Percentiles rank a stretch among this genome's conserved stretches.
phyloP scores from a whole-genome alignment of 1,140 invertebrate species.

The Macrobrachium nipponense region DNA sequence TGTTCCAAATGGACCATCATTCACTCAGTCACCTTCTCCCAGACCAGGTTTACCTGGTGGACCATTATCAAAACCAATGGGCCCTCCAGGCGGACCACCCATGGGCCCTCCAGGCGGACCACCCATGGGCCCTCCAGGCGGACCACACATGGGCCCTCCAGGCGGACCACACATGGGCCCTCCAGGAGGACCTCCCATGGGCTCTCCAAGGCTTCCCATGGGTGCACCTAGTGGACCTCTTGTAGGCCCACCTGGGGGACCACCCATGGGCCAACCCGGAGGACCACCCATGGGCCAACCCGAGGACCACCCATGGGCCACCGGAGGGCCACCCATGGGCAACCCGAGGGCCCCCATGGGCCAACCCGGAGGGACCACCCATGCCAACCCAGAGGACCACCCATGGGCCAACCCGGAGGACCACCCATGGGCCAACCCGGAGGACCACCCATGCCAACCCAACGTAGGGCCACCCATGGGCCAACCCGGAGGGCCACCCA shows the following conservation, averaged over 20 bases:
- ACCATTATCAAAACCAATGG: neutral
- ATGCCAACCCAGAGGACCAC: neutral
- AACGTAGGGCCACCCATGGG: too few relatives aligned
- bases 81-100: neutral
- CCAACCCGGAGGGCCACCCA: neutral
- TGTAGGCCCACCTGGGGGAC: neutral
- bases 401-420: neutral
- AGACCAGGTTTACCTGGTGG: too few relatives aligned
- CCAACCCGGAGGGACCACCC: neutral
- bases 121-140: too few relatives aligned
- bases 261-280: neutral
- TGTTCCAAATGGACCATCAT: neutral
- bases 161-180: slow-evolving; percentile 16
- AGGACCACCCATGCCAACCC: too few relatives aligned
- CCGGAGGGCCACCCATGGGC: slow-evolving; percentile 6
- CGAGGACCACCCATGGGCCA: slow-evolving; percentile 1
- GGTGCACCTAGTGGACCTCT: neutral
- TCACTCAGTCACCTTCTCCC: too few relatives aligned
- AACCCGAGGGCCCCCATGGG: neutral
- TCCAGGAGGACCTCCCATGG: neutral
- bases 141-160: neutral
- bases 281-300: neutral
- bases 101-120: too few relatives aligned
- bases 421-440: neutral
- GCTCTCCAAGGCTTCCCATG: neutral